These are phyloP conservation scores for Lithophane ornitopus DNA, from an alignment of 2,888 invertebrate genomes.

Conservation along the genomic window DNA sequence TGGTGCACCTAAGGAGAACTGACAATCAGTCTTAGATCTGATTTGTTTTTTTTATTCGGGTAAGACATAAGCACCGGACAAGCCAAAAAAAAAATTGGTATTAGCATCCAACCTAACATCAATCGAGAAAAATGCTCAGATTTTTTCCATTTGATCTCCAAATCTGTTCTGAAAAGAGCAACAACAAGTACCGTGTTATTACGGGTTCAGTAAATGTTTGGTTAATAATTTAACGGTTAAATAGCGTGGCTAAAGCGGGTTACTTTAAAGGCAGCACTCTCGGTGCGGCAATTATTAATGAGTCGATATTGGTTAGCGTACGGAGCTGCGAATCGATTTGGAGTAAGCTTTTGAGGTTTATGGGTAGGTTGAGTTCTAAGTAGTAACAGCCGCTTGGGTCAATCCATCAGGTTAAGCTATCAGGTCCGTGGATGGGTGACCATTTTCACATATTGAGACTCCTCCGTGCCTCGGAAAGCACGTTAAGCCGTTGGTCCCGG, in stretches of 20 bases:
- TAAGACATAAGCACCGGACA: neutral
- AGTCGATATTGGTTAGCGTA: constrained; percentile 72
- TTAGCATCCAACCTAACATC: neutral
- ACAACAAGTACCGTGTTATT: constrained; percentile 27
- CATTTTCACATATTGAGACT: too few species aligned
- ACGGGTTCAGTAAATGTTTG: constrained; percentile 56
- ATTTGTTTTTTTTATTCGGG: too few species aligned
- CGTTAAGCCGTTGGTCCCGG: too few species aligned
- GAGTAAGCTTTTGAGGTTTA: constrained; percentile 21
- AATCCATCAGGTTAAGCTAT: too few species aligned
- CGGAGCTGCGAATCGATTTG: constrained; percentile 52
- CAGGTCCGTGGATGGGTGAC: too few species aligned
- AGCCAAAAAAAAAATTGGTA: neutral
- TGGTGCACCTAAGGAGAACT: neutral
- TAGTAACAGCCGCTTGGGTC: too few species aligned
- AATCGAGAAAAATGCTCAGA: neutral
- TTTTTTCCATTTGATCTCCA: constrained; percentile 16
- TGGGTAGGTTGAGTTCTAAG: too few species aligned
- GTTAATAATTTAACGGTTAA: constrained; percentile 70
- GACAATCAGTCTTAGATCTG: neutral
- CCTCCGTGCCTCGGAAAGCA: too few species aligned
- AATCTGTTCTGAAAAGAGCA: constrained; percentile 30
- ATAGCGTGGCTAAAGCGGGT: constrained; percentile 69
- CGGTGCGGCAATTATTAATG: constrained; percentile 76
- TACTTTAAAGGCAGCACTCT: constrained; percentile 77